phyloP scores from a whole-genome alignment of 2,113 vertebrate species.

The Corythornis cristatus region DNA sequence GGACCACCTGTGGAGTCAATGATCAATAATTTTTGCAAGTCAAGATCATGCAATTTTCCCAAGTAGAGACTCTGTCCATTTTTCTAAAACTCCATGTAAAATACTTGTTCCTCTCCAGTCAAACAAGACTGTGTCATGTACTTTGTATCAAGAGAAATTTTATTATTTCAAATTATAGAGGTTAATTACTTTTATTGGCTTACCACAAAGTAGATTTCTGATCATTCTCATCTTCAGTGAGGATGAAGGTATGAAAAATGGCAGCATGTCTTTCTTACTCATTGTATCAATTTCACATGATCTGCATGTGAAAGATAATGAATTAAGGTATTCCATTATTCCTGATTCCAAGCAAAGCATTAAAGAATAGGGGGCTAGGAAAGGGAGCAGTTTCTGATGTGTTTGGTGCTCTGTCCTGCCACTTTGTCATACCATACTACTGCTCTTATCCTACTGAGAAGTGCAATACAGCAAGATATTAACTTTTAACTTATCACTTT shows the following conservation, averaged over 20 bases:
- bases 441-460: not conserved
- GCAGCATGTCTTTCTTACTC: not conserved
- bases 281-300: not conserved
- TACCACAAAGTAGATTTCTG: not conserved
- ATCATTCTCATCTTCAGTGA: not conserved
- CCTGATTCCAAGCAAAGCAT: not conserved
- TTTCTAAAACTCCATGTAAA: not conserved
- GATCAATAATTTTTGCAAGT: not conserved
- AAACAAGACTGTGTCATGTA: not conserved
- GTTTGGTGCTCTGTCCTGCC: not conserved
- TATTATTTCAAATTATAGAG: not conserved
- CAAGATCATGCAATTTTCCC: not conserved
- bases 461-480: not conserved
- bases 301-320: not conserved
- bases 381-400: not conserved
- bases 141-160: not conserved
- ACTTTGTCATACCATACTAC: not conserved
- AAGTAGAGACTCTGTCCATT: not conserved
- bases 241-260: not conserved
- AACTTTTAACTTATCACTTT: slow-evolving; percentile 32
- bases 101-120: not conserved
- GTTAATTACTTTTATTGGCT: not conserved
- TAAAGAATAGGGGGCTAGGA: not conserved
- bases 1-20: not conserved
- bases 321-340: not conserved